Percentiles rank a stretch among this genome's conserved stretches.
Conservation (phyloP, 2,113 vertebrate species). For the Rattus rattus region DNA sequence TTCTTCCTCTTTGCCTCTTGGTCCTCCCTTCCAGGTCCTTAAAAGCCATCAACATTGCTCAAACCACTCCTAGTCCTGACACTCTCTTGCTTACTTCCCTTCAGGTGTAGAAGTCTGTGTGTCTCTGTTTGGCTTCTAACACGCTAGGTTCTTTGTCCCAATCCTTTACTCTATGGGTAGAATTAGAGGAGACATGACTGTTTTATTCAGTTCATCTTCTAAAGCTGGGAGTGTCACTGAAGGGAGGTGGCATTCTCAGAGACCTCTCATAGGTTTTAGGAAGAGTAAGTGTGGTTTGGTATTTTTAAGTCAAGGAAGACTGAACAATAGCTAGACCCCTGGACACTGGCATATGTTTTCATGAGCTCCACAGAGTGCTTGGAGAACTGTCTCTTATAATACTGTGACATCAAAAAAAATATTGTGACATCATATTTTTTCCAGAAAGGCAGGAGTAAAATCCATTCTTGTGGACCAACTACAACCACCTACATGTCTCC, state of each 20-base stretch:
- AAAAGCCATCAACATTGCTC: neutral
- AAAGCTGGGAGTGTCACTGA: neutral
- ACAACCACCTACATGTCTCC: neutral
- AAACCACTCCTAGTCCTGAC: neutral
- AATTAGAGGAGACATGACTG: neutral
- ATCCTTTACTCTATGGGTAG: neutral
- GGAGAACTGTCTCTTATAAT: neutral
- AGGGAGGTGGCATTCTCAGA: neutral
- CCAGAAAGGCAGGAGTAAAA: neutral
- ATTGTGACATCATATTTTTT: neutral
- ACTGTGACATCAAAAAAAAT: neutral
- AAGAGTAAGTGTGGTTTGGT: neutral
- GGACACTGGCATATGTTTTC: neutral
- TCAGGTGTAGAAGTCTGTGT: neutral
- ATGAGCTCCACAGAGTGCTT: neutral
- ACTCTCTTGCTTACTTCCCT: neutral
- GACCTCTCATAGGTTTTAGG: neutral
- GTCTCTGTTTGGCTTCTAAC: neutral
- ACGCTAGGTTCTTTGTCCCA: neutral
- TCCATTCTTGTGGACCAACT: accelerated
- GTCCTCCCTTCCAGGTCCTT: neutral
- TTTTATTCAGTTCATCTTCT: neutral
- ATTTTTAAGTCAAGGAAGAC: neutral
- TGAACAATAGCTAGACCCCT: neutral
- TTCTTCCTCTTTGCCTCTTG: neutral